These are phyloP conservation scores for Malurus cyaneus DNA, from an alignment of 2,113 vertebrate genomes.

Conservation along the genomic window DNA sequence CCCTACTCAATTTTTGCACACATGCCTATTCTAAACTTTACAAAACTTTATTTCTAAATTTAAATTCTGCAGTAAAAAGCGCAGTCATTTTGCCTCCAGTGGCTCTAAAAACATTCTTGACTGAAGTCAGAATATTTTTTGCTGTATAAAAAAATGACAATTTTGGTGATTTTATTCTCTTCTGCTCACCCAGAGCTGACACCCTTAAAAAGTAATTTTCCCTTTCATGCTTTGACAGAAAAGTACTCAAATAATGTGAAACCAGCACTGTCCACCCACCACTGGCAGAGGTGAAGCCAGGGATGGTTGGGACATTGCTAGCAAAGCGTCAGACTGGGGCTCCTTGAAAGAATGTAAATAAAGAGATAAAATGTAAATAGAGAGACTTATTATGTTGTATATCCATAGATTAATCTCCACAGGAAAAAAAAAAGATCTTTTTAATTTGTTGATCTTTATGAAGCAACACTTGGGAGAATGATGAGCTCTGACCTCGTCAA, in stretches of 20 bases:
- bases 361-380: background rate
- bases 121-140: background rate
- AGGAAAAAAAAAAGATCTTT: too few relatives aligned
- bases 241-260: background rate
- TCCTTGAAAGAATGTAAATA: too few relatives aligned
- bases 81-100: background rate
- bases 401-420: too few relatives aligned
- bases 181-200: background rate
- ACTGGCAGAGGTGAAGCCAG: rapidly evolving
- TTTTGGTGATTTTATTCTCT: background rate
- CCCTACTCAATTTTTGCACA: background rate
- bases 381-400: too few relatives aligned
- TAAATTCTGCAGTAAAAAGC: background rate
- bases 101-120: background rate
- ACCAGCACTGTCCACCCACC: background rate
- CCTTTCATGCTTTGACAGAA: background rate
- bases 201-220: background rate
- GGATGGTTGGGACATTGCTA: too few relatives aligned
- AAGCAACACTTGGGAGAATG: too few relatives aligned
- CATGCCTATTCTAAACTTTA: background rate
- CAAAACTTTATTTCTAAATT: background rate
- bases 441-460: background rate
- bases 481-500: too few relatives aligned
- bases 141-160: background rate
- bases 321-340: too few relatives aligned